Base-by-base conservation (phyloP, 2,888 invertebrate genomes). In the Frankliniella fusca region DNA sequence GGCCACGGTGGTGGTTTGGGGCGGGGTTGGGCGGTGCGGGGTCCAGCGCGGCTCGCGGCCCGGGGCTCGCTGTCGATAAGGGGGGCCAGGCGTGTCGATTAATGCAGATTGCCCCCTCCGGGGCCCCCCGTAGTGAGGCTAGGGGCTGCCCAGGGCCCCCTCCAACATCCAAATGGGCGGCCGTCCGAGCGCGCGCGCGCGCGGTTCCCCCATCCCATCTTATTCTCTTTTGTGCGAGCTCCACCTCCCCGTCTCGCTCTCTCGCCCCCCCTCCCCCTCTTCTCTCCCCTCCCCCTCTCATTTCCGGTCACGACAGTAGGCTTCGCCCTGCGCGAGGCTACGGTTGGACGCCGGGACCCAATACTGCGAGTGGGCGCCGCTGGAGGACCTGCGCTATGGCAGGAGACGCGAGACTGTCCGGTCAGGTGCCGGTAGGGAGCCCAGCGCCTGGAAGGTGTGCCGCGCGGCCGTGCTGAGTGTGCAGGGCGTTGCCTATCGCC, bases 81-180 rank as follows among this genome's bases (percentile, higher is more conserved):
- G 7, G 54, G 20, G 54, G 54, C 54, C 18, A 12, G 27, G 23
- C 70, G 70, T 76, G 70, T 76, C 70, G 70, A 76, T 76, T 76
- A 76, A 76, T 76, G 70, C 70, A 76, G 70, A 76, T 76, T 76
- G 27, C 70, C 61, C 61, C 61, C 61, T 61, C 61, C 20, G 61
- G 61, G 61, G 61, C 61, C 18, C 61, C 61, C 38, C 38, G 38
- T 38, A 38, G 38, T 38, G 38, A 5, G 38, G 38, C 38, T 38
- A 5, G 38, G 38, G 38, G 38, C 38, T 2, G 38, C 38, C 38
- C 5, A 2, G 38, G 38, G 38, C 38, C 38, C 38, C 38, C 38
- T 38, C 38, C 38, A 5, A 3, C 38, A 2, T 38, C 38, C 38
- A 38, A 38, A 38, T 38, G 38, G 38, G 38, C 38, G 38, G 38